These are phyloP conservation scores for Drosophila buzzatii DNA, from an alignment of 2,888 invertebrate species.

Conservation along the genomic window DNA sequence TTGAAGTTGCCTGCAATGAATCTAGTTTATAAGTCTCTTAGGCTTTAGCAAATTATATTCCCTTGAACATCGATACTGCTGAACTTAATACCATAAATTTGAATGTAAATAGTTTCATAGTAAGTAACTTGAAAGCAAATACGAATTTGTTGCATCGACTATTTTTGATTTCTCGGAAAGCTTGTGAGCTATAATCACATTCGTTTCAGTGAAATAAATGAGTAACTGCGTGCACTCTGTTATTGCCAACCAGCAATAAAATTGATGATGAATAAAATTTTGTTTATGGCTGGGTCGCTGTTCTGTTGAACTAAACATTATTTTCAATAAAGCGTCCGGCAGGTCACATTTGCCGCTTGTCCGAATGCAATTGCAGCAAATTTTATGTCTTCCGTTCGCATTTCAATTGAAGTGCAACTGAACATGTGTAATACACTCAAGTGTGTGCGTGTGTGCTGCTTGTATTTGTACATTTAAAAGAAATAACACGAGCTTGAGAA, in stretches of 20 bases:
- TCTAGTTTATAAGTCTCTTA: background rate
- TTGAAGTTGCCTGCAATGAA: background rate
- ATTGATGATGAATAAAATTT: slow-evolving; percentile 21
- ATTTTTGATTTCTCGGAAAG: background rate
- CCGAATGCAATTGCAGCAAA: slow-evolving; percentile 29
- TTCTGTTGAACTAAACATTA: slow-evolving; percentile 30
- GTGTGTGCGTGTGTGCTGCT: slow-evolving; percentile 4
- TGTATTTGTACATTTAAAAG: slow-evolving; percentile 17
- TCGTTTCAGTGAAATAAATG: slow-evolving; percentile 10
- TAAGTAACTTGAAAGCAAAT: background rate
- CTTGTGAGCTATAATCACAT: background rate
- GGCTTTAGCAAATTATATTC: background rate
- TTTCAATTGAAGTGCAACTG: slow-evolving; percentile 32
- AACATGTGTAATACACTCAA: slow-evolving; percentile 6
- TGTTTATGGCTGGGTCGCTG: slow-evolving; percentile 12
- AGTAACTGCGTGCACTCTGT: background rate
- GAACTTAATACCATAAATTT: background rate
- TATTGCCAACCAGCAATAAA: slow-evolving; percentile 25
- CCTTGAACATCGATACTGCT: background rate
- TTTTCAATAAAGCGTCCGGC: slow-evolving; percentile 31
- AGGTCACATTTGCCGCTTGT: slow-evolving; percentile 18
- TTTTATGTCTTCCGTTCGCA: slow-evolving; percentile 54
- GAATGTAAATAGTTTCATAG: background rate
- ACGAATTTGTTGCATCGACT: background rate
- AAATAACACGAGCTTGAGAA: slow-evolving; percentile 13